Evolutionary conservation across 2,113 vertebrate species (phyloP), one percentile per base, ranked within the genome.

Genomic region (Aegotheles bennettii): DNA sequence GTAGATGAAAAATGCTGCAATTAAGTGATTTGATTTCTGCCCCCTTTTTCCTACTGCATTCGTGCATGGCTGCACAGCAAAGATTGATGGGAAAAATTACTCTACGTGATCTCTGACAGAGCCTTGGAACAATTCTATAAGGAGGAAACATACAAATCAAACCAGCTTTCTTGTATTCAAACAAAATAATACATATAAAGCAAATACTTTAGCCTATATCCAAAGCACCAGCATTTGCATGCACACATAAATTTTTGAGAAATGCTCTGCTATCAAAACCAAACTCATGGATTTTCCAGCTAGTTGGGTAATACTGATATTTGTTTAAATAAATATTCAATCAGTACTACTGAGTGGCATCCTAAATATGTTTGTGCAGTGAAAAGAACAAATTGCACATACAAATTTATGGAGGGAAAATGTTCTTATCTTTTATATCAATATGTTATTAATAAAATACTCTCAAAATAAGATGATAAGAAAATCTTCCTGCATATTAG

Each of bases 1-100:
- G 99, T 99, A 99, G 99, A 99, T 99, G 99, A 99, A 99, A 99
- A 99, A 99, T 99, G 99, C 99, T 98, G 99, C 99, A 99, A 99
- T 99, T 99, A 99, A 99, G 99, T 99, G 99, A 99, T 99, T 99
- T 99, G 99, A 99, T 99, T 99, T 99, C 99, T 99, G 98, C 98
- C 99, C 98, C 98, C 98, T 98, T 99, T 98, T 99, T 98, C 98
- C 98, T 98, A 98, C 98, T 98, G 98, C 97, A 98, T 98, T 98
- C 85, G 98, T 98, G 98, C 98, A 98, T 98, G 98, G 97, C 97
- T 98, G 98, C 98, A 98, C 98, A 98, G 98, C 98, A 98, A 98
- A 98, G 98, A 98, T 98, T 98, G 98, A 99, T 98, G 98, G 97
- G 98, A 98, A 98, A 98, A 98, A 98, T 98, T 98, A 98, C 97